Percentiles rank a stretch among this genome's conserved stretches.
phyloP scores from a whole-genome alignment of 1,140 invertebrate species.

The Zaprionus africanus region DNA sequence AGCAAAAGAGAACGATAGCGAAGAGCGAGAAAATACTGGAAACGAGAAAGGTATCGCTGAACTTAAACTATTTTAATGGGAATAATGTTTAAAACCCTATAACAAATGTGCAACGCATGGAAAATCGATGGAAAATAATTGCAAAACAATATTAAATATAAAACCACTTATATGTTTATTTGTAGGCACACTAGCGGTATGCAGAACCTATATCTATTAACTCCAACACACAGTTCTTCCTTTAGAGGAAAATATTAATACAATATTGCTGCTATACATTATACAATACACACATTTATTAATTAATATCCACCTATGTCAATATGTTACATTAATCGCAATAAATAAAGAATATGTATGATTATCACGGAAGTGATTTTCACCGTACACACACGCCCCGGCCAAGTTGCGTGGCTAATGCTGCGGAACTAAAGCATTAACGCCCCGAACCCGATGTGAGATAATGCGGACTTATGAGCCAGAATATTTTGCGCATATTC shows the following conservation, averaged over 20 bases:
- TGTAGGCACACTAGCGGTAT: too few relatives aligned
- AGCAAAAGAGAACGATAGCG: not conserved
- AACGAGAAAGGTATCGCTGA: not conserved
- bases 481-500: constrained; percentile 31
- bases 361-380: constrained; percentile 26
- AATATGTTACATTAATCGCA: constrained; percentile 1
- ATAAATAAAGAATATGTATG: constrained; percentile 14
- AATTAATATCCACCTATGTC: not conserved
- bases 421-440: constrained; percentile 80
- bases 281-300: not conserved
- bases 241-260: not conserved
- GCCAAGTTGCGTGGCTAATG: constrained; percentile 56
- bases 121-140: not conserved
- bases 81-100: too few relatives aligned
- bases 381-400: constrained; percentile 1
- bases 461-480: constrained; percentile 31
- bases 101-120: too few relatives aligned
- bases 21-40: not conserved
- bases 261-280: not conserved
- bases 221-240: too few relatives aligned
- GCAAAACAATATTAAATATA: too few relatives aligned
- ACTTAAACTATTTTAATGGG: not conserved
- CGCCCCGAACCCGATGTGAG: constrained; percentile 56
- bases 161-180: too few relatives aligned
- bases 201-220: too few relatives aligned